Conservation (phyloP, 2,797 vertebrate species). For the Macrochelys suwanniensis region DNA sequence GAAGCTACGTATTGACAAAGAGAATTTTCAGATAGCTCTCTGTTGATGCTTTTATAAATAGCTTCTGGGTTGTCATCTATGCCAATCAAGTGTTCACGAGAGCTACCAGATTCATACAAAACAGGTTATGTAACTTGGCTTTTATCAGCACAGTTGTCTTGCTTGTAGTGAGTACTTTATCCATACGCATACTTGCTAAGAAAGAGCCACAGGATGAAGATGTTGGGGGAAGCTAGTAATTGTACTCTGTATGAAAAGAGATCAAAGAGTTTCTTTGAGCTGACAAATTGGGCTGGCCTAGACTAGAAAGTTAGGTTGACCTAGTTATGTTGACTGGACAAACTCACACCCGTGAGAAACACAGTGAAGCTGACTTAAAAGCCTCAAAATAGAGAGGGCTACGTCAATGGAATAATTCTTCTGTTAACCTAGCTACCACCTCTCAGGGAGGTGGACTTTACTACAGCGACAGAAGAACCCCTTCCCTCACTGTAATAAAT, state of each 20-base stretch:
- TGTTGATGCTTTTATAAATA: conserved; percentile 34
- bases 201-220: neutral
- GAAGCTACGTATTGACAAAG: conserved; percentile 45
- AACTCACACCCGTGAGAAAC: neutral
- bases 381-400: neutral
- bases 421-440: neutral
- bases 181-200: neutral
- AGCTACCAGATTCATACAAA: conserved; percentile 16
- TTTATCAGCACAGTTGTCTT: conserved; percentile 1
- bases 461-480: neutral
- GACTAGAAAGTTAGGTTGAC: neutral
- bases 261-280: neutral
- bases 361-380: neutral
- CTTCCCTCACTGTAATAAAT: neutral
- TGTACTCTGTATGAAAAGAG: neutral
- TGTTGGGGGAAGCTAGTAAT: neutral
- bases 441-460: neutral
- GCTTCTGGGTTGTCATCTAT: neutral
- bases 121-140: neutral
- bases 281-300: neutral
- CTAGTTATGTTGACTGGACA: neutral
- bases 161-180: neutral
- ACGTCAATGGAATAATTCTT: neutral
- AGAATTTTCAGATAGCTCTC: neutral
- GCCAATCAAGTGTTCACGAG: neutral